phyloP scores from a whole-genome alignment of 2,797 vertebrate genomes.

The Pantherophis alleghaniensis region DNA sequence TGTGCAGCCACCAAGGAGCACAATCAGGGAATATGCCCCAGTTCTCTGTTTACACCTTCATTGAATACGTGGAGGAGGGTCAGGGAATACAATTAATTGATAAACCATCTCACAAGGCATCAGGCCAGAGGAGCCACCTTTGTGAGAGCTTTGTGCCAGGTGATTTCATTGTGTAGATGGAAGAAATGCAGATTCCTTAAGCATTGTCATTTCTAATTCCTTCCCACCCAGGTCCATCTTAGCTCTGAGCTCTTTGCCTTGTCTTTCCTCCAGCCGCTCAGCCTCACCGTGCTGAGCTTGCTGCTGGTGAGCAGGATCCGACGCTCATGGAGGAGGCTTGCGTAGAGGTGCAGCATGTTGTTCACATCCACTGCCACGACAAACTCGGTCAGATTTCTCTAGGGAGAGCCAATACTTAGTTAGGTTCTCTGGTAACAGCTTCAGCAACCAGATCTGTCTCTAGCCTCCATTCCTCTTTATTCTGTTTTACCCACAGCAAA shows the following conservation, averaged over 20 bases:
- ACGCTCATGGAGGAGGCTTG: conserved; percentile 88
- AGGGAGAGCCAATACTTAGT: conserved; percentile 12
- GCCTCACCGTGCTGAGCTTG: conserved; percentile 89
- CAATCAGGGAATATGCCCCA: background rate
- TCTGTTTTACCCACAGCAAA: background rate
- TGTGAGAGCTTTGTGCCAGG: background rate
- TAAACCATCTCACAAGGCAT: background rate
- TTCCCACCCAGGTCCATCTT: background rate
- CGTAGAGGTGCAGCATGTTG: conserved; percentile 85
- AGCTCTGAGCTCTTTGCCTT: background rate
- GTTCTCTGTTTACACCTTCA: background rate
- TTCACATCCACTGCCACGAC: conserved; percentile 85
- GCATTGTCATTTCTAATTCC: background rate
- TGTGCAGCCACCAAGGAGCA: background rate
- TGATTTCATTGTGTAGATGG: background rate
- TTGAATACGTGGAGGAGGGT: background rate
- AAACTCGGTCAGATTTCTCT: conserved; percentile 91
- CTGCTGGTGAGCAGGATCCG: conserved; percentile 84
- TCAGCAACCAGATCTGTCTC: background rate
- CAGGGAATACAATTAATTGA: background rate
- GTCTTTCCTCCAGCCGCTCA: background rate
- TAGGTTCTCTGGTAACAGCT: background rate
- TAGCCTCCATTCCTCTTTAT: too few species aligned
- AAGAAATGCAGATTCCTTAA: background rate
- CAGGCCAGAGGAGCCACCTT: background rate